phyloP scores from a whole-genome alignment of 2,888 invertebrate species.

The Tenodera sinensis region DNA sequence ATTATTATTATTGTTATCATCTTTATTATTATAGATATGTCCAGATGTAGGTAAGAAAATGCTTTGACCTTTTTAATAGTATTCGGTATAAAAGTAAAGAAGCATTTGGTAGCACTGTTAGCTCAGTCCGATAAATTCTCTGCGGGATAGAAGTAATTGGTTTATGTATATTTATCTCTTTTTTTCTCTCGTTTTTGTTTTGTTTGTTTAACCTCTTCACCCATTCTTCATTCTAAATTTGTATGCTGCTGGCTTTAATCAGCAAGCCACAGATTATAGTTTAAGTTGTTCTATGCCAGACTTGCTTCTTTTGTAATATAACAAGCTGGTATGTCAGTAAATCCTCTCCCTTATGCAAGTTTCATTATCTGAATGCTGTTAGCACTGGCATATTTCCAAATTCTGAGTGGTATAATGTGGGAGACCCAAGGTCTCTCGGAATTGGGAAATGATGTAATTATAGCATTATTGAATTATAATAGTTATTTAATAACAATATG shows the following conservation, averaged over 20 bases:
- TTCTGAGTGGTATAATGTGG: background rate
- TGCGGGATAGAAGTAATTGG: conserved; percentile 26
- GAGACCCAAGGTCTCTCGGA: background rate
- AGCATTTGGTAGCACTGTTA: conserved; percentile 32
- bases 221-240: conserved; percentile 21
- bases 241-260: conserved; percentile 27
- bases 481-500: background rate
- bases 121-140: conserved; percentile 12
- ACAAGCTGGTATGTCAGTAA: conserved; percentile 14
- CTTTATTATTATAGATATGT: conserved; percentile 28
- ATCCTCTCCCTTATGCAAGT: conserved; percentile 13
- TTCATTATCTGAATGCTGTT: background rate
- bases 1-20: background rate
- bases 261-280: conserved; percentile 12
- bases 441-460: background rate
- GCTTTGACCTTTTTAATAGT: conserved; percentile 30
- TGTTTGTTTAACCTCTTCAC: background rate
- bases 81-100: conserved; percentile 25
- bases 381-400: background rate
- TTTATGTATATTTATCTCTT: conserved; percentile 21
- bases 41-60: conserved; percentile 29
- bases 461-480: background rate
- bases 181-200: too few relatives aligned
- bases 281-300: conserved; percentile 20
- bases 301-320: conserved; percentile 26